phyloP scores from a whole-genome alignment of 2,113 vertebrate genomes.

The Brachyhypopomus occidentalis region DNA sequence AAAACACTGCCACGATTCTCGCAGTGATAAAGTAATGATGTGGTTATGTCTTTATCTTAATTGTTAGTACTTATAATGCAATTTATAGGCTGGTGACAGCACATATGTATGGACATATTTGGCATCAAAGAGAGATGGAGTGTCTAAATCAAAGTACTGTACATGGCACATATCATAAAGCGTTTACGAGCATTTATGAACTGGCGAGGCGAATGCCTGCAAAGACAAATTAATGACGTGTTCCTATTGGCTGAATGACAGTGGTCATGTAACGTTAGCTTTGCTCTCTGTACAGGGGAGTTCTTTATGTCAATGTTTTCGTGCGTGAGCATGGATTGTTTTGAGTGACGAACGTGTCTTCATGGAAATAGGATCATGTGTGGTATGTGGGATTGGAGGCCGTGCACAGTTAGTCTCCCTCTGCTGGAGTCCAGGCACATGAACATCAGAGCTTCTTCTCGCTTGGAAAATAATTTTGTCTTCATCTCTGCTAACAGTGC shows the following conservation, averaged over 20 bases:
- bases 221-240: background rate
- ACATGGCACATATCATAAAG: background rate
- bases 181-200: background rate
- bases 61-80: background rate
- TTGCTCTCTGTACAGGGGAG: background rate
- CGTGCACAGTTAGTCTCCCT: background rate
- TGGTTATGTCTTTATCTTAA: slow-evolving; percentile 2
- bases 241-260: background rate
- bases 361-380: background rate
- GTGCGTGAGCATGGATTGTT: background rate
- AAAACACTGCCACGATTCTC: background rate
- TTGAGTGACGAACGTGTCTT: background rate
- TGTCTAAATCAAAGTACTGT: background rate
- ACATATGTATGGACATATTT: background rate
- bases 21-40: slow-evolving; percentile 1
- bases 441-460: background rate
- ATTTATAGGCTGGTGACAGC: background rate
- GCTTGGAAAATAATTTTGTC: background rate
- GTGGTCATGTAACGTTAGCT: background rate
- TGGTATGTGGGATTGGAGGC: background rate
- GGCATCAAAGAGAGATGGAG: background rate
- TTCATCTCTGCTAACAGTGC: background rate
- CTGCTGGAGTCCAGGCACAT: background rate
- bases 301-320: background rate
- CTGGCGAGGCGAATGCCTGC: background rate